Percentiles rank a stretch among this genome's conserved stretches.
Conservation (phyloP, 2,113 vertebrate genomes). For the Syngnathus typhle region DNA sequence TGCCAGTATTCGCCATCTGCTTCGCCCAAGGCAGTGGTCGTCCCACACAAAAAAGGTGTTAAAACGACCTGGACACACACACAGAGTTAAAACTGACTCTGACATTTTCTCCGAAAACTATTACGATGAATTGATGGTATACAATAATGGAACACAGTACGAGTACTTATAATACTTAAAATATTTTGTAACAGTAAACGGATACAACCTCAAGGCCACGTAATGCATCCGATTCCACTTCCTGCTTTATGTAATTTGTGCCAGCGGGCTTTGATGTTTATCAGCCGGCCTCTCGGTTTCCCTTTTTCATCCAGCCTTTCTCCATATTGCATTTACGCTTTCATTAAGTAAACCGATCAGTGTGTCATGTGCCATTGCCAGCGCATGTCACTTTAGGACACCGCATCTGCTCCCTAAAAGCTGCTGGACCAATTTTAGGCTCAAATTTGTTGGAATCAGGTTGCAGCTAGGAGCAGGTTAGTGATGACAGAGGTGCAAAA, state of each 20-base stretch:
- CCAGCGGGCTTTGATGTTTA: slow-evolving; percentile 22
- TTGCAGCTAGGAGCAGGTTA: slow-evolving; percentile 35
- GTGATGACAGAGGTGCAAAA: background rate
- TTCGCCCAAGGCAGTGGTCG: slow-evolving; percentile 41
- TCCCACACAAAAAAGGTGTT: slow-evolving; percentile 44
- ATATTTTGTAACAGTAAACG: background rate
- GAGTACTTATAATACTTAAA: too few relatives aligned
- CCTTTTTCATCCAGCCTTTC: slow-evolving; percentile 32
- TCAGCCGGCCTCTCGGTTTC: slow-evolving; percentile 4
- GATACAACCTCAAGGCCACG: background rate
- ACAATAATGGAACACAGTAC: background rate
- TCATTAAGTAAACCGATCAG: slow-evolving; percentile 41
- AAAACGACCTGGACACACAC: slow-evolving; percentile 14
- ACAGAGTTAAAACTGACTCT: slow-evolving; percentile 15
- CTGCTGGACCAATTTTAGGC: slow-evolving; percentile 28
- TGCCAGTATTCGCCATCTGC: slow-evolving; percentile 53
- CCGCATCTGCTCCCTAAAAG: slow-evolving; percentile 49
- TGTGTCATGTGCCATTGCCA: slow-evolving; percentile 18
- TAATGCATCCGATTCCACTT: background rate
- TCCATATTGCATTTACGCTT: slow-evolving; percentile 28
- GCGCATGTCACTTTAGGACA: slow-evolving; percentile 37
- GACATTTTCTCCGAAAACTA: background rate
- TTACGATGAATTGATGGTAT: background rate
- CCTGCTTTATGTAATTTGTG: slow-evolving; percentile 3
- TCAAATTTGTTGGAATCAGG: slow-evolving; percentile 31